A percentile compares a stretch with the other conserved stretches of the same genome.
These are phyloP conservation scores for Pyrrhia umbra DNA, from an alignment of 2,888 invertebrate genomes.

Conservation along the genomic window DNA sequence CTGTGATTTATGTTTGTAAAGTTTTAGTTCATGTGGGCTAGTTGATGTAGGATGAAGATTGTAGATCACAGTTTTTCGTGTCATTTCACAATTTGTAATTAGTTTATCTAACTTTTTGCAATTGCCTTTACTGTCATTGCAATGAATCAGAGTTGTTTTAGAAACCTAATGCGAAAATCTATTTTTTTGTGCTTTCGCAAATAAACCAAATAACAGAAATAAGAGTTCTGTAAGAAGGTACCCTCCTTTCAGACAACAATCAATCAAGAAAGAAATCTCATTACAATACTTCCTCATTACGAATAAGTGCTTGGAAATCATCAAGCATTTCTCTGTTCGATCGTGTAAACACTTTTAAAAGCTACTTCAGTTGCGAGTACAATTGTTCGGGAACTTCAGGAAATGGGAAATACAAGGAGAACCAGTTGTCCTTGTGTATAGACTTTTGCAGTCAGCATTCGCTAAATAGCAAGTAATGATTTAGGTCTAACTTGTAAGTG, in stretches of 20 bases:
- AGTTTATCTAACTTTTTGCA: no score
- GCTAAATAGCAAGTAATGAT: no score
- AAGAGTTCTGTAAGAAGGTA: background rate
- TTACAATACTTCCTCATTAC: conserved; percentile 17
- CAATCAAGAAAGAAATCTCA: background rate
- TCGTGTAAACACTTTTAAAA: conserved; percentile 47
- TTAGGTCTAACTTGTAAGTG: no score
- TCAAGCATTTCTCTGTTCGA: conserved; percentile 21
- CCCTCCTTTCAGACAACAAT: background rate
- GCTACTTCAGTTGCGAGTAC: conserved; percentile 19
- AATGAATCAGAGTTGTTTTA: no score
- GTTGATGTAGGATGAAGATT: no score
- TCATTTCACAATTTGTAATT: no score
- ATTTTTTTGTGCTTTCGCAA: background rate
- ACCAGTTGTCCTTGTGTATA: conserved; percentile 18
- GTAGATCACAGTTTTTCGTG: no score
- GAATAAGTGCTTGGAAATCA: background rate
- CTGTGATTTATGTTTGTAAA: conserved; percentile 7
- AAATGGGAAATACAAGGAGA: conserved; percentile 24
- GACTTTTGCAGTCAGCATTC: no score
- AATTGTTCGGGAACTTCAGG: conserved; percentile 26
- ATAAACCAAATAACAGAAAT: background rate
- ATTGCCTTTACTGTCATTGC: no score
- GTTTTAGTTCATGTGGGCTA: no score
- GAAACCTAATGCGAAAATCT: background rate